Evolutionary conservation across 2,113 vertebrate species (phyloP).

Genomic region (Myodes glareolus): DNA sequence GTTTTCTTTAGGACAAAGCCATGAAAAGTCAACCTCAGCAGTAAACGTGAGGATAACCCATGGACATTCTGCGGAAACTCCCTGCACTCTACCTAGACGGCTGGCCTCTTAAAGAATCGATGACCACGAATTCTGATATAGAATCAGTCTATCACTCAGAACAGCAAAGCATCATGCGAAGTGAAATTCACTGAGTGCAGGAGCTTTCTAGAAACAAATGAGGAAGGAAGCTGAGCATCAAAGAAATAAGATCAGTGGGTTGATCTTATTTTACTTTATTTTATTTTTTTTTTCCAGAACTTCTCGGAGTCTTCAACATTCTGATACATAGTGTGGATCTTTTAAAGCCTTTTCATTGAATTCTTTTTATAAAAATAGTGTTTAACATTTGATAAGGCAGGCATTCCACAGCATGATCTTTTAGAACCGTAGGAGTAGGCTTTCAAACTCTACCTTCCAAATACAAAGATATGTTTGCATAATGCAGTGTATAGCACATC

Average conservation of each 20-base stretch:
- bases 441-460: neutral
- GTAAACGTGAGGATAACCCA: conserved; percentile 20
- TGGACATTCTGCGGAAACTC: conserved; percentile 31
- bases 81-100: neutral
- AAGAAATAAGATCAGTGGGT: neutral
- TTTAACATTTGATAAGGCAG: neutral
- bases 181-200: neutral
- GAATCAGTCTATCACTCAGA: conserved; percentile 59
- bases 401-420: neutral
- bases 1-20: conserved; percentile 12
- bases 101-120: no score
- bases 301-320: conserved; percentile 29
- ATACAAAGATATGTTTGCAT: neutral
- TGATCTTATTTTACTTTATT: neutral
- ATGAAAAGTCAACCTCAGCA: neutral
- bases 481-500: neutral
- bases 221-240: neutral
- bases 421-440: neutral
- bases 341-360: neutral
- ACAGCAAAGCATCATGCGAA: neutral
- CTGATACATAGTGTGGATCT: neutral
- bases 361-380: neutral
- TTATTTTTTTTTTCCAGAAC: neutral
- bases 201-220: neutral
- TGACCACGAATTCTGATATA: neutral